Evolutionary conservation across 2,113 vertebrate species (phyloP), one percentile per base, ranked within the genome.

Genomic region (Nestor notabilis): DNA sequence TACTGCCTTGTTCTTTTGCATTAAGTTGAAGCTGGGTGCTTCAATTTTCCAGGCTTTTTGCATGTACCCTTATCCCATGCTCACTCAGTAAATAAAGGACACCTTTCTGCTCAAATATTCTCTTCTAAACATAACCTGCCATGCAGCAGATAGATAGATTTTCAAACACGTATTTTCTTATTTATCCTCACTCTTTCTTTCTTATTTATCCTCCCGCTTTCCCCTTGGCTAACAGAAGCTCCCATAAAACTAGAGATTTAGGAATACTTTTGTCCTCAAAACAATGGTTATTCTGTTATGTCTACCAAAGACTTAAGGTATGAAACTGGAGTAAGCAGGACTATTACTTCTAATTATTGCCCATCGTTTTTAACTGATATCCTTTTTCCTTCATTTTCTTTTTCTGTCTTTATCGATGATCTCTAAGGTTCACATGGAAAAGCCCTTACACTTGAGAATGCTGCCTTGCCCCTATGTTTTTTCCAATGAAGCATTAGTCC

Each of bases 401-500:
- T 71, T 50, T 37, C 11, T 69, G 4, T 47, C 16, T 76, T 18
- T 2, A 18, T 39, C 11, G 60, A 2, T 47, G 2, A 2, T 31
- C 17, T 43, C 17, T n/a, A 10, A 72, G 18, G 47, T 69, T 56
- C 27, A 28, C 16, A 21, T 41, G 28, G n/a, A 84, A 91, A 81
- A 78, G 0, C 2, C 11, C 7, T 81, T 65, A 52, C 3, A 17
- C 13, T 81, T 68, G 28, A 79, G 27, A 75, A 75, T 58, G 21
- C 19, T 61, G 4, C 7, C n/a, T 78, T 81, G 7, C 3, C 8
- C 12, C 53, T 89, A 24, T 5, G 44, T 4, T 35, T 52, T 79
- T 8, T 52, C 21, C 10, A 71, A 28, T 0, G 3, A 71, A 49
- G 0, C 2, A 0, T n/a, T 66, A n/a, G 17, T 60, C 18, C 19